These are phyloP conservation scores for Dendronephthya gigantea DNA, from an alignment of 64 coral and sea anemone genomes.

Conservation along the genomic window DNA sequence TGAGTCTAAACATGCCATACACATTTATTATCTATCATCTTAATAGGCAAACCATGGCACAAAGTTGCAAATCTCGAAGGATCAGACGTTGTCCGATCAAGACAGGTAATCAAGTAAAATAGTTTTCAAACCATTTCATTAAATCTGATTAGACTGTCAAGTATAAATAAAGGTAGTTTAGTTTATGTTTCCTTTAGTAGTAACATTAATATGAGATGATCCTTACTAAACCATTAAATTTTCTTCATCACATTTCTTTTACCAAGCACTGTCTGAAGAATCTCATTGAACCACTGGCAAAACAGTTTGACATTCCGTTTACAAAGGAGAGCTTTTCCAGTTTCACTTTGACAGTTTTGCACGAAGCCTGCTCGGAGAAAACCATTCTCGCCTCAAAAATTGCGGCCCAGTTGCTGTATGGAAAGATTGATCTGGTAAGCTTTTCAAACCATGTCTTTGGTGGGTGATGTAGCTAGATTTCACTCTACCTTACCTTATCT, in stretches of 20 bases:
- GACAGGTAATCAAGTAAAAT: constrained; percentile 80
- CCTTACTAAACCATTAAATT: too few relatives aligned
- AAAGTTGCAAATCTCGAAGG: neutral
- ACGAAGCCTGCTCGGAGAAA: constrained; percentile 81
- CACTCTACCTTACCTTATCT: too few relatives aligned
- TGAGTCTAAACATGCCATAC: neutral
- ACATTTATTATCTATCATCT: too few relatives aligned
- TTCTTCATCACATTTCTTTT: too few relatives aligned
- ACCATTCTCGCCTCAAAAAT: constrained; percentile 73
- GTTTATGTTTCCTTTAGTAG: neutral
- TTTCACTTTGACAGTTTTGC: constrained; percentile 66
- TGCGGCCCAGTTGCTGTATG: constrained; percentile 98
- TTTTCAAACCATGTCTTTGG: too few relatives aligned
- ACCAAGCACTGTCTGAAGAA: constrained; percentile 84
- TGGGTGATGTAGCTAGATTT: too few relatives aligned
- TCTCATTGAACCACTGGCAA: constrained; percentile 69
- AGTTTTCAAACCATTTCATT: too few relatives aligned
- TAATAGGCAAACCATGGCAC: constrained; percentile 44
- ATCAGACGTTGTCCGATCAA: constrained; percentile 63
- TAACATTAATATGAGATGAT: too few relatives aligned
- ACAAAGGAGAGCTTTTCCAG: constrained; percentile 72
- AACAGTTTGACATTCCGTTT: constrained; percentile 88
- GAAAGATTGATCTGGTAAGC: constrained; percentile 76
- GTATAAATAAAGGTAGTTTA: too few relatives aligned
- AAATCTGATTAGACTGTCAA: too few relatives aligned